phyloP scores from a whole-genome alignment of 2,797 vertebrate genomes.

The Cyclura pinguis region DNA sequence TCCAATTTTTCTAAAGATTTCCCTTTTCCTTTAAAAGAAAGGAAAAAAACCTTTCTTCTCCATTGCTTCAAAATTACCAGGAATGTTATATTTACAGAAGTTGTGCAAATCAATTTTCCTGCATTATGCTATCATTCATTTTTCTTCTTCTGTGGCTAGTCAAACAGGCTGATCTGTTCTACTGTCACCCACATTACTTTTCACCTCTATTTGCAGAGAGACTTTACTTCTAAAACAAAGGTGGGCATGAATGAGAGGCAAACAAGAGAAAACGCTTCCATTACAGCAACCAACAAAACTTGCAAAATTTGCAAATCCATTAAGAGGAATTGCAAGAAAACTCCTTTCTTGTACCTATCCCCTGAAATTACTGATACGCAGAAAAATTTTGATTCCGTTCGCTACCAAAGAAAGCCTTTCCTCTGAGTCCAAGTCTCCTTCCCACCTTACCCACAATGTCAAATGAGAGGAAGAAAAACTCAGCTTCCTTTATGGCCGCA shows the following conservation, averaged over 20 bases:
- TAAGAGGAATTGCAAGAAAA: background rate
- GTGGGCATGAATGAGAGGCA: background rate
- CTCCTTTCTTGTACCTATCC: background rate
- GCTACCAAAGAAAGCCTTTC: background rate
- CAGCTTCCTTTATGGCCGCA: background rate
- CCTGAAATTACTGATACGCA: background rate
- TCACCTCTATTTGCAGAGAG: background rate
- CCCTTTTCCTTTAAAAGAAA: too few species aligned
- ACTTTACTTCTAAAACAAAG: background rate
- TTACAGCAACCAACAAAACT: background rate
- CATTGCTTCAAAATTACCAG: too few species aligned
- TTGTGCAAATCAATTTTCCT: background rate
- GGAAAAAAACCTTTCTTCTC: too few species aligned
- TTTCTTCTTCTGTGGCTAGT: background rate
- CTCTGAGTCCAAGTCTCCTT: background rate
- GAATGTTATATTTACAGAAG: background rate
- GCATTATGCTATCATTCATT: background rate
- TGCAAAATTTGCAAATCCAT: background rate
- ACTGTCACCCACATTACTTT: background rate
- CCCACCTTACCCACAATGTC: background rate
- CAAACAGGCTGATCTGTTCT: background rate
- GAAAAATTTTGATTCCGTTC: background rate
- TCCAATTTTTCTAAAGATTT: too few species aligned
- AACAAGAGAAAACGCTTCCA: background rate
- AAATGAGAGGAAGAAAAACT: background rate